Percentiles rank a stretch among this genome's conserved stretches.
Conservation (phyloP, 2,888 invertebrate species). For the Slavum lentiscoides region DNA sequence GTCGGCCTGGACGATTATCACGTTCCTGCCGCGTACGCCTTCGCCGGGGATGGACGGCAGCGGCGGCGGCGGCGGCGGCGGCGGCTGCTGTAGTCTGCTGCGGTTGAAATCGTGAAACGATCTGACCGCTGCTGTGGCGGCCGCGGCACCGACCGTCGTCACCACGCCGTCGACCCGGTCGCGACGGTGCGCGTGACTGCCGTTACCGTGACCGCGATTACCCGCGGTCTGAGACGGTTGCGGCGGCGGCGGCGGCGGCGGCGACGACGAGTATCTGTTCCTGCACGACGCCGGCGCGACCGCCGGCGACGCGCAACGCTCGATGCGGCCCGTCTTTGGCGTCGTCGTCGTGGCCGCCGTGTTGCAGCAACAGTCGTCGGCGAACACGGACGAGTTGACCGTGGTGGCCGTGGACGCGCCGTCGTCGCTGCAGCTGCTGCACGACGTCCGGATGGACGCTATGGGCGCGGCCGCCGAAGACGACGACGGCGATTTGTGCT, state of each 20-base stretch:
- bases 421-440: slow-evolving; percentile 49
- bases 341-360: neutral
- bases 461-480: slow-evolving; percentile 22
- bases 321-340: neutral
- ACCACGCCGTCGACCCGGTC: neutral
- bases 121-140: neutral
- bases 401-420: slow-evolving; percentile 41
- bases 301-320: neutral
- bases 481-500: neutral
- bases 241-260: neutral
- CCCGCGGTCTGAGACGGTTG: too few relatives aligned
- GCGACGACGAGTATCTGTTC: neutral
- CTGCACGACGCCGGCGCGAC: neutral
- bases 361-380: slow-evolving; percentile 34
- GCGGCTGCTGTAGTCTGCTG: neutral
- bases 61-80: neutral
- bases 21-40: slow-evolving; percentile 18
- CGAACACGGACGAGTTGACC: slow-evolving; percentile 49
- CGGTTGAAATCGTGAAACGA: slow-evolving; percentile 6
- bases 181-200: neutral
- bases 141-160: neutral
- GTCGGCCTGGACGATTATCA: slow-evolving; percentile 46
- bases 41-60: neutral
- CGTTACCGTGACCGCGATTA: neutral
- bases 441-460: slow-evolving; percentile 47